Base-by-base conservation (phyloP, 1,140 invertebrate species). In the Drosophila pseudoananassae region DNA sequence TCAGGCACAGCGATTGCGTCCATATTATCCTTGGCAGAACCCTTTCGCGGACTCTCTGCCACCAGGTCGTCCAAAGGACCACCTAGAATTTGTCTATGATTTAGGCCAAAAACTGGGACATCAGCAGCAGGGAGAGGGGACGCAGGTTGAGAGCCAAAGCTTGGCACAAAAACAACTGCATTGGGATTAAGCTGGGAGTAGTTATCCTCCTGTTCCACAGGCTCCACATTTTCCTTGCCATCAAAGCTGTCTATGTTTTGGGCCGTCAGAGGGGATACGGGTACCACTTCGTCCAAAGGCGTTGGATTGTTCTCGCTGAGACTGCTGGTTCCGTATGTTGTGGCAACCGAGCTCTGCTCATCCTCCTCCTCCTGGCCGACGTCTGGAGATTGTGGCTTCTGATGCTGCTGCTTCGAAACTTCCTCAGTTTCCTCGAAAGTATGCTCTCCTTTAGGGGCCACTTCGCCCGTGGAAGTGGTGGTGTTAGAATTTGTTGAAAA, bases 401-500 rank as follows among this genome's bases (percentile, higher is more conserved):
- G 73, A 29, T 52, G 54, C 33, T 65, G 49, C 38, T 33, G 61
- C 4, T 65, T 43, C n/a, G 20, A 25, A 17, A 57, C 46, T 50
- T 52, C 15, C n/a, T 51, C 25, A 9, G 46, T 20, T 25, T 56
- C 38, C 40, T 9, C 43, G 17, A 20, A 10, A 10, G 20, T 4
- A 4, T 66, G 64, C 15, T 52, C 64, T 14, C 59, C 74, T 40
- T 55, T 27, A 27, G 45, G 66, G 0, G 72, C 69, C n/a, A 79
- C 72, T 31, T 88, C 84, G 17, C 70, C 85, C n/a, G 73, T 81
- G 55, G 85, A 63, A 29, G 80, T 76, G 14, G 82, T 83, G 9
- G 90, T 84, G 65, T 91, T 90, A 1, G 90, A 90, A 43, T 85
- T 90, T 29, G 84, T 87, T 14, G 90, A 88, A 52, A 91, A 87